phyloP scores from a whole-genome alignment of 2,113 vertebrate genomes.

The Xyliphius kryptos region DNA sequence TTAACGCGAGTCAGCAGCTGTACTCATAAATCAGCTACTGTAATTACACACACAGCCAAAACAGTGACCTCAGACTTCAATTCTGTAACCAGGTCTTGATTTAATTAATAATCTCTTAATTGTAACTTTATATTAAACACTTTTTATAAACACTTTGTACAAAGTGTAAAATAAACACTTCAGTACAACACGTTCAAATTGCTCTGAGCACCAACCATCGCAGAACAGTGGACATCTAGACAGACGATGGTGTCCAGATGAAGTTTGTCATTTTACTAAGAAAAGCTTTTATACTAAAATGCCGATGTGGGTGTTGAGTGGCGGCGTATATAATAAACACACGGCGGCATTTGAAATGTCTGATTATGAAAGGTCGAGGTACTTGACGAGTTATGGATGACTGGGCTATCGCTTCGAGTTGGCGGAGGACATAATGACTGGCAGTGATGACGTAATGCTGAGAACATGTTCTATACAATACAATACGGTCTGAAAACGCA shows the following conservation, averaged over 20 bases:
- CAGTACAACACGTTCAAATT: too few relatives aligned
- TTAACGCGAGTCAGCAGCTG: neutral
- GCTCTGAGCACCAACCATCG: too few relatives aligned
- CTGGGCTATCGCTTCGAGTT: slow-evolving; percentile 53
- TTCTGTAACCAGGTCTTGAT: neutral
- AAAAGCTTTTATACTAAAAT: slow-evolving; percentile 8
- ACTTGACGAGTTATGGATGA: slow-evolving; percentile 49
- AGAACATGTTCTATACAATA: slow-evolving; percentile 21
- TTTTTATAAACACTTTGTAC: too few relatives aligned
- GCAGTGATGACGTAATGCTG: slow-evolving; percentile 50
- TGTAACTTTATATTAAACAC: too few relatives aligned
- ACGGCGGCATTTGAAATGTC: neutral
- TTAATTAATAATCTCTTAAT: neutral
- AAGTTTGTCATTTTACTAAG: neutral
- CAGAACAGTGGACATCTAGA: too few relatives aligned
- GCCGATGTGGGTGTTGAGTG: neutral
- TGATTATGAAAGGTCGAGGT: slow-evolving; percentile 21
- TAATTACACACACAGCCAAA: slow-evolving; percentile 4
- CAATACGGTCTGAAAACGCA: neutral
- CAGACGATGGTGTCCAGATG: too few relatives aligned
- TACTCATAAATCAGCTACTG: slow-evolving; percentile 3
- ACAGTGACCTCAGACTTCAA: neutral
- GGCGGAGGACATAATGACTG: slow-evolving; percentile 49
- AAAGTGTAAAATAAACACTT: too few relatives aligned
- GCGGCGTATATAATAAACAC: neutral